Evolutionary conservation across 2,888 invertebrate species (phyloP).

Genomic region (Ectemnius continuus): DNA sequence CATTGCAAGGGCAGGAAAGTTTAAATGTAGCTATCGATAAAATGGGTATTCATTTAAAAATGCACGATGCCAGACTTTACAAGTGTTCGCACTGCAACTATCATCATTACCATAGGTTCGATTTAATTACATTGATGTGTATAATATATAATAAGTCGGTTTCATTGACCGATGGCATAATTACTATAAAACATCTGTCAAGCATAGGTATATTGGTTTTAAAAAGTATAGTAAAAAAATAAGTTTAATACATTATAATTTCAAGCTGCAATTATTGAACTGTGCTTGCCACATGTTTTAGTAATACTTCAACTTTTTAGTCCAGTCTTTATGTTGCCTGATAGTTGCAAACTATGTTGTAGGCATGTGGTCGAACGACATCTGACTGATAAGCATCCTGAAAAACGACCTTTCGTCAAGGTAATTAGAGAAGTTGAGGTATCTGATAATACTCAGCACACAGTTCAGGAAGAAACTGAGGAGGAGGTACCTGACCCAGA

Average conservation of each 20-base stretch:
- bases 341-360: slow-evolving; percentile 62
- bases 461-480: slow-evolving; percentile 68
- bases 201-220: not conserved
- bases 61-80: slow-evolving; percentile 86
- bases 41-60: slow-evolving; percentile 85
- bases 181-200: slow-evolving; percentile 24
- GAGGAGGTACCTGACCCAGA: slow-evolving; percentile 74
- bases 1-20: slow-evolving; percentile 79
- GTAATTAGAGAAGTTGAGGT: slow-evolving; percentile 78
- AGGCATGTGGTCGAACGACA: slow-evolving; percentile 84
- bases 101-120: slow-evolving; percentile 81
- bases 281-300: slow-evolving; percentile 56
- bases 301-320: not conserved
- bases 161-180: not conserved
- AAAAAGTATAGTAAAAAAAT: no score
- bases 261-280: not conserved
- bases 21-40: slow-evolving; percentile 81
- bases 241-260: not conserved
- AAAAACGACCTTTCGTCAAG: slow-evolving; percentile 78
- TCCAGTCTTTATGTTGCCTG: slow-evolving; percentile 53
- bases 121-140: no score
- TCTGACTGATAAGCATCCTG: slow-evolving; percentile 81
- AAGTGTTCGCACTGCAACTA: slow-evolving; percentile 86
- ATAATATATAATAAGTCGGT: no score
- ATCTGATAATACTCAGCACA: slow-evolving; percentile 63